These are phyloP conservation scores for Catostomus latipinnis DNA, from an alignment of 2,797 vertebrate species.

Conservation along the genomic window DNA sequence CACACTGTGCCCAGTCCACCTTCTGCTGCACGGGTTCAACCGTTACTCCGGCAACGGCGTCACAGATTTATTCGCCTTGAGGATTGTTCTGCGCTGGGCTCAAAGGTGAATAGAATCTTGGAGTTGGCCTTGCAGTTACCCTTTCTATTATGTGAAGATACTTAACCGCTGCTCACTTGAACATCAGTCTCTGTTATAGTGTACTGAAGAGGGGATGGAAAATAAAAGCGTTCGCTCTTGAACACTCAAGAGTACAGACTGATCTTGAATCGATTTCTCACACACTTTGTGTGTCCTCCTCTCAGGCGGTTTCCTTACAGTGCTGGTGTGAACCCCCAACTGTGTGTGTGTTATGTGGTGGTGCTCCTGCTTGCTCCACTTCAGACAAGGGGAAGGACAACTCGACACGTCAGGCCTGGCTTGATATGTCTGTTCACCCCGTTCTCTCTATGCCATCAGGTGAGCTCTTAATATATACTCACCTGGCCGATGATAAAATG, in stretches of 20 bases:
- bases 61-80: slow-evolving; percentile 60
- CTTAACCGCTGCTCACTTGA: no score
- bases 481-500: background rate
- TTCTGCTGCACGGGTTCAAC: slow-evolving; percentile 65
- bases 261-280: background rate
- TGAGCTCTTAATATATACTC: slow-evolving; percentile 35
- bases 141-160: background rate
- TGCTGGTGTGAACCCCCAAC: slow-evolving; percentile 66
- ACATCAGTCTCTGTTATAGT: background rate
- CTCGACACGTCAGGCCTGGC: slow-evolving; percentile 53
- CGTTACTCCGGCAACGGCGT: slow-evolving; percentile 58
- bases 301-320: slow-evolving; percentile 62
- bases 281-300: slow-evolving; percentile 24
- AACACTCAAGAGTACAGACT: background rate
- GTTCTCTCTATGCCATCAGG: slow-evolving; percentile 70
- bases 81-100: slow-evolving; percentile 50
- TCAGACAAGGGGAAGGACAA: slow-evolving; percentile 43
- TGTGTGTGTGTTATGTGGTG: slow-evolving; percentile 67
- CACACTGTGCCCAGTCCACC: slow-evolving; percentile 50
- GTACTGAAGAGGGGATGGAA: no score
- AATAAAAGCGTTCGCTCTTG: background rate
- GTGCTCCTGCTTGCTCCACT: slow-evolving; percentile 54
- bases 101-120: slow-evolving; percentile 59
- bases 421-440: slow-evolving; percentile 68
- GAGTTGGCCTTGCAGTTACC: background rate